Evolutionary conservation across 2,888 invertebrate genomes (phyloP).

Genomic region (Ceriagrion tenellum): DNA sequence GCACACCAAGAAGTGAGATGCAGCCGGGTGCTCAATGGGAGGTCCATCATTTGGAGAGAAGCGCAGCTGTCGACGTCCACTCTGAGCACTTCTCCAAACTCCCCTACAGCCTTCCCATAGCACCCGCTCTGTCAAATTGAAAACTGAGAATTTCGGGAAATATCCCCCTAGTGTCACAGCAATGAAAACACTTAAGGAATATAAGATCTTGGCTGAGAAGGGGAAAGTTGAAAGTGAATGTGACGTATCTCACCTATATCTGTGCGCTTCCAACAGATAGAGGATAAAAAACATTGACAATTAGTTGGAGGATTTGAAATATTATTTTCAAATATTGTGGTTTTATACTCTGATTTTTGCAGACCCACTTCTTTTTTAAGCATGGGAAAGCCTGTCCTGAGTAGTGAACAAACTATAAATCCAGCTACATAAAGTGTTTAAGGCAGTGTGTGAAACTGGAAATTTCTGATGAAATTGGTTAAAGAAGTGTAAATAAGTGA

Average conservation of each 20-base stretch:
- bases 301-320: constrained; percentile 57
- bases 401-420: constrained; percentile 53
- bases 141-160: constrained; percentile 29
- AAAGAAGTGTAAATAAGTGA: constrained; percentile 55
- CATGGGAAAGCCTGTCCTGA: constrained; percentile 58
- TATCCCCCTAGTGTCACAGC: constrained; percentile 15
- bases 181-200: constrained; percentile 13
- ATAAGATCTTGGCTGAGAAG: constrained; percentile 56
- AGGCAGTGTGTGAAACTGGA: constrained; percentile 23
- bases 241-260: constrained; percentile 57
- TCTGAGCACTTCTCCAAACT: constrained; percentile 40
- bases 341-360: constrained; percentile 65
- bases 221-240: constrained; percentile 62
- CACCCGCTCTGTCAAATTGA: constrained; percentile 17
- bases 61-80: constrained; percentile 56
- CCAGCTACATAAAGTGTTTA: not conserved
- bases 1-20: constrained; percentile 69
- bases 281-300: constrained; percentile 51
- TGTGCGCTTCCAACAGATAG: constrained; percentile 62
- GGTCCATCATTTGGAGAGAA: constrained; percentile 65
- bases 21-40: constrained; percentile 66
- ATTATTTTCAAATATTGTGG: constrained; percentile 63
- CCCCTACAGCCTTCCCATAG: constrained; percentile 63
- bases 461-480: constrained; percentile 30
- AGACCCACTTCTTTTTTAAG: constrained; percentile 61